Evolutionary conservation across 53 echinoderm and acorn worm species (phyloP).

Genomic region (Mesocentrotus franciscanus): DNA sequence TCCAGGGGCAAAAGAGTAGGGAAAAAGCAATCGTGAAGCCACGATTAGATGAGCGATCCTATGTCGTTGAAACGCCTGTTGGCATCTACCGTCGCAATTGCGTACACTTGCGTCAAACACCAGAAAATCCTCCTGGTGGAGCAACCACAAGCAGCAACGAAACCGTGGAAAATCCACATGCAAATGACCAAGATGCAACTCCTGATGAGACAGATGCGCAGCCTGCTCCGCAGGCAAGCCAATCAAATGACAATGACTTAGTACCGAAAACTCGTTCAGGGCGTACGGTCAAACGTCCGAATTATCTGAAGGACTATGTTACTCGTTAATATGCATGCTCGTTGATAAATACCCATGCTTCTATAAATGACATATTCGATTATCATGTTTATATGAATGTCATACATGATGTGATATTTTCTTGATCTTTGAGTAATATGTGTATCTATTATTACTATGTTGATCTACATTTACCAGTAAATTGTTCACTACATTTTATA

Average conservation of each 20-base stretch:
- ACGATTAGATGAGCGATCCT: conserved; percentile 71
- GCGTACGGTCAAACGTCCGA: too few species aligned
- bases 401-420: too few species aligned
- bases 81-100: conserved; percentile 62
- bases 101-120: conserved; percentile 22
- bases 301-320: conserved; percentile 44
- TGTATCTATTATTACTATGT: background rate
- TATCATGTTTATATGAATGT: background rate
- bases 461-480: too few species aligned
- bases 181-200: too few species aligned
- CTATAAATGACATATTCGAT: background rate
- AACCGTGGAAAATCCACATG: too few species aligned
- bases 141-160: too few species aligned
- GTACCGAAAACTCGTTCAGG: too few species aligned
- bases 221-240: too few species aligned
- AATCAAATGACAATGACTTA: too few species aligned
- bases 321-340: background rate
- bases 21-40: conserved; percentile 45
- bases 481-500: too few species aligned
- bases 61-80: conserved; percentile 64
- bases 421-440: background rate
- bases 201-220: too few species aligned
- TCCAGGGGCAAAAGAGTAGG: conserved; percentile 66
- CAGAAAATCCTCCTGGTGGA: conserved; percentile 2
- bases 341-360: background rate